A percentile compares a stretch with the other conserved stretches of the same genome.
phyloP scores from a whole-genome alignment of 1,140 invertebrate species.

The Lordiphosa stackelbergi region DNA sequence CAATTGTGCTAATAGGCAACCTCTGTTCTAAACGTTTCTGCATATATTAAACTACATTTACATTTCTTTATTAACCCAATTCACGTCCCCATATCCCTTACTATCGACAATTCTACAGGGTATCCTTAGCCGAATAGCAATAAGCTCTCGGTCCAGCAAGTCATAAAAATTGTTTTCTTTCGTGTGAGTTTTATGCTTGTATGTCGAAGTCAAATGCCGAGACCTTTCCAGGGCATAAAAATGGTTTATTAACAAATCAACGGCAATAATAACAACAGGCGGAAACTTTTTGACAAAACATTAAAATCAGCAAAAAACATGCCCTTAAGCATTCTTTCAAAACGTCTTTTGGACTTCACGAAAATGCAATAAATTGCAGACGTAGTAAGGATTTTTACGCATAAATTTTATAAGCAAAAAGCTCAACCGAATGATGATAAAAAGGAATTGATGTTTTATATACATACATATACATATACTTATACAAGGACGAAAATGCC shows the following conservation, averaged over 20 bases:
- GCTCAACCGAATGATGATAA: slow-evolving; percentile 38
- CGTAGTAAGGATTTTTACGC: slow-evolving; percentile 71
- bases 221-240: slow-evolving; percentile 49
- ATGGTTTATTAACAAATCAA: slow-evolving; percentile 75
- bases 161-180: slow-evolving; percentile 64
- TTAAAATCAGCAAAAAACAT: slow-evolving; percentile 66
- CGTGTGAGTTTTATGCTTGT: slow-evolving; percentile 58
- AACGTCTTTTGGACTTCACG: slow-evolving; percentile 23
- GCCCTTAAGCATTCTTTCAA: slow-evolving; percentile 21
- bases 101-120: slow-evolving; percentile 14
- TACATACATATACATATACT: slow-evolving; percentile 23
- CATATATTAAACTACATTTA: too few relatives aligned
- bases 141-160: slow-evolving; percentile 43
- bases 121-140: slow-evolving; percentile 31
- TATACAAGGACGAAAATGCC: slow-evolving; percentile 46
- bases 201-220: slow-evolving; percentile 32
- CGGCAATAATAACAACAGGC: slow-evolving; percentile 45
- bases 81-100: neutral
- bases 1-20: too few relatives aligned
- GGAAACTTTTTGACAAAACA: slow-evolving; percentile 63
- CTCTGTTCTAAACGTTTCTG: too few relatives aligned
- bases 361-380: slow-evolving; percentile 71
- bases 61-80: too few relatives aligned
- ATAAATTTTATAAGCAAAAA: slow-evolving; percentile 67
- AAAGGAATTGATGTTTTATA: slow-evolving; percentile 45